Evolutionary conservation across 2,888 invertebrate species (phyloP), one percentile per base, ranked within the genome.

Genomic region (Alcis repandata): DNA sequence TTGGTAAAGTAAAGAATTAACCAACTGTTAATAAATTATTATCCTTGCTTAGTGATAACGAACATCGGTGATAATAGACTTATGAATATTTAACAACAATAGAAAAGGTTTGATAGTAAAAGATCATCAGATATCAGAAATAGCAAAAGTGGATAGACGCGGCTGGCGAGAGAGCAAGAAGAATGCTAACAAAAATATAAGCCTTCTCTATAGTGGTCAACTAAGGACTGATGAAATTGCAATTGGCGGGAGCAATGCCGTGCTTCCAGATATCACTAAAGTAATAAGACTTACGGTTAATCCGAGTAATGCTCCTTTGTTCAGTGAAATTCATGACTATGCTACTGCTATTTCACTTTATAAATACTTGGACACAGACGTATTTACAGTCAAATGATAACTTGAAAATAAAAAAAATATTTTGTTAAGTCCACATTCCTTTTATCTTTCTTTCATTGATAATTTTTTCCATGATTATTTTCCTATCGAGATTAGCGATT

Each of bases 391-490:
- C 54, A 43, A 54, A 54, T 8, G 27, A 43, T 19, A 54, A 54
- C 54, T 54, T 43, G 17, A 54, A 53, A 27, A 13, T n/a, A 46
- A 22, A 22, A 33, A 52, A 43, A 17, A 32, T 54, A 0, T 43
- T 54, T 41, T 32, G 41, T 32, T 27, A 43, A 33, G 19, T 43
- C 32, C 32, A 43, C 41, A 54, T 54, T 41, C 43, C 36, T 20
- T 43, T 54, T 54, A 54, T 54, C 54, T 41, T 20, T 32, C 32
- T 54, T 54, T 40, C 40, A 43, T 54, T 54, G 43, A 54, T 54
- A 54, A 27, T 41, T 27, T 27, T 45, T 54, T 54, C 27, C 41
- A 41, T 54, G 54, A 54, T 41, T 40, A 53, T 38, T 54, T 43
- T 43, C 41, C 32, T 54, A 54, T 54, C 43, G 54, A 54, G 54